Conservation (phyloP, 1,140 invertebrate species). For the Hetaerina americana region DNA sequence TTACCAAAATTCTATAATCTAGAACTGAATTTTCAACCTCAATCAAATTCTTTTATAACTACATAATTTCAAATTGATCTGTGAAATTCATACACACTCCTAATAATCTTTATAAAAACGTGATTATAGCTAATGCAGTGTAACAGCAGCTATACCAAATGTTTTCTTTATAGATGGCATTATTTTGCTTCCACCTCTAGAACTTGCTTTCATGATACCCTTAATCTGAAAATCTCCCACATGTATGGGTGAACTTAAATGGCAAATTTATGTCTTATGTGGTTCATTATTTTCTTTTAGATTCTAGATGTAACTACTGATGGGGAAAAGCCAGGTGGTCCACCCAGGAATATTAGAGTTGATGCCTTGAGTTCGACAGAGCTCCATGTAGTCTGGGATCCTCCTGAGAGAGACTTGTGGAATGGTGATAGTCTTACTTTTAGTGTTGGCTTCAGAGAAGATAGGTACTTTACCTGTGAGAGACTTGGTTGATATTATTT, state of each 20-base stretch:
- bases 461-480: too few relatives aligned
- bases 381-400: constrained; percentile 43
- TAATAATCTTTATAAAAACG: too few relatives aligned
- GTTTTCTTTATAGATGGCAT: background rate
- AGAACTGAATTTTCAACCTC: too few relatives aligned
- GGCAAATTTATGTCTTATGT: too few relatives aligned
- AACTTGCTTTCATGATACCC: background rate
- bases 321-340: constrained; percentile 46
- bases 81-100: too few relatives aligned
- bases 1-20: too few relatives aligned
- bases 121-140: too few relatives aligned
- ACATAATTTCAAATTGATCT: too few relatives aligned
- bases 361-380: constrained; percentile 40
- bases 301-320: constrained; percentile 29
- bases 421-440: constrained; percentile 50
- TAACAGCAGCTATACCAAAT: too few relatives aligned
- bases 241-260: background rate
- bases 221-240: background rate
- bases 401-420: constrained; percentile 38
- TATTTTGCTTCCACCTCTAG: constrained; percentile 5
- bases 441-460: constrained; percentile 31
- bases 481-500: too few relatives aligned
- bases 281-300: too few relatives aligned
- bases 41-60: too few relatives aligned
- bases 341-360: constrained; percentile 39